A percentile compares a stretch with the other conserved stretches of the same genome.
Evolutionary conservation across 2,113 vertebrate genomes (phyloP).

Genomic region (Clarias batrachus): DNA sequence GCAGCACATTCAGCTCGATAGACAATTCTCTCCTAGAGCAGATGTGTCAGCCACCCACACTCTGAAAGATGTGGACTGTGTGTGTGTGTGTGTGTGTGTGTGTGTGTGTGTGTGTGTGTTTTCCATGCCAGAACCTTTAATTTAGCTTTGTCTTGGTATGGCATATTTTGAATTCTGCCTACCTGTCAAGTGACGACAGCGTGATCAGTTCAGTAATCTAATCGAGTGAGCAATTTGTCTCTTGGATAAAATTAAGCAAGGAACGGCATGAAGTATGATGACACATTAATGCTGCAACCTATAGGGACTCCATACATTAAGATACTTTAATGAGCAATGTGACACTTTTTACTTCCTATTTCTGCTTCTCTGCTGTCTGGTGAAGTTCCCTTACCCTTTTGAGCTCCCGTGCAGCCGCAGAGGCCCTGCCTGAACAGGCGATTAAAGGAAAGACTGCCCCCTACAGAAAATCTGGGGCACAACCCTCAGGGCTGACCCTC

Average conservation of each 20-base stretch:
- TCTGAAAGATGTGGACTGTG: constrained; percentile 11
- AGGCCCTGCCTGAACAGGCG: constrained; percentile 37
- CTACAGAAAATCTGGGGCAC: constrained; percentile 53
- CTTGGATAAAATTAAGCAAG: not conserved
- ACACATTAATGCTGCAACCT: not conserved
- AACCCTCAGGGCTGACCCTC: constrained; percentile 36
- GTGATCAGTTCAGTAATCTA: not conserved
- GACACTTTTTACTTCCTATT: constrained; percentile 29
- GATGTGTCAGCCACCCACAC: constrained; percentile 39
- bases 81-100: not conserved
- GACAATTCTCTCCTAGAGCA: constrained; percentile 46
- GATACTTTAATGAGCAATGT: constrained; percentile 14
- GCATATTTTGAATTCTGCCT: constrained; percentile 4
- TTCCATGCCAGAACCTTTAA: constrained; percentile 14
- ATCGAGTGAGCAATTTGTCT: not conserved
- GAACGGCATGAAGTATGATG: not conserved
- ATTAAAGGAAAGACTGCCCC: constrained; percentile 55
- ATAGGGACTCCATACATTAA: not conserved
- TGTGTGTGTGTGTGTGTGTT: not conserved
- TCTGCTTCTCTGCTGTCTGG: constrained; percentile 23
- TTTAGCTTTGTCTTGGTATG: constrained; percentile 10
- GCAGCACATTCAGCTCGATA: constrained; percentile 41
- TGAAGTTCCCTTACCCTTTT: constrained; percentile 35
- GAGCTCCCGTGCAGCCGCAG: constrained; percentile 31
- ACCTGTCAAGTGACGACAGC: not conserved